Conservation (phyloP, 2,797 vertebrate species). For the Diceros bicornis region DNA sequence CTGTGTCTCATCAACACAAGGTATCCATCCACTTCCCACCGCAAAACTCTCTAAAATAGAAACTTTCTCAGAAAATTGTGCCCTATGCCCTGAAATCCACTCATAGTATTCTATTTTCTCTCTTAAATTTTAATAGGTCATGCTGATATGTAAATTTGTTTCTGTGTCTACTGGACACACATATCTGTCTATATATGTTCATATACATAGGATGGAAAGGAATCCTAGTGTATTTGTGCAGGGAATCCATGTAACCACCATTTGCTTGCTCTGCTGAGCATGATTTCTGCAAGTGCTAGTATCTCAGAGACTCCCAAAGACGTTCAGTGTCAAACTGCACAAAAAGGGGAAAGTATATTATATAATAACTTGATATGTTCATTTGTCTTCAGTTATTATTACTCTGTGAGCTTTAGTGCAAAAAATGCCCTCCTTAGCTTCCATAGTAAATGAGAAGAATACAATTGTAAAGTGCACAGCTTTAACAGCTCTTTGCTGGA, state of each 20-base stretch:
- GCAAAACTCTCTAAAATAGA: not conserved
- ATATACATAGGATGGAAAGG: not conserved
- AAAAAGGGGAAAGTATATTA: slow-evolving; percentile 53
- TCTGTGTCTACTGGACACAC: not conserved
- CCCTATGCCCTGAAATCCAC: not conserved
- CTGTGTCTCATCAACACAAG: not conserved
- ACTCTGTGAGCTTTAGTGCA: slow-evolving; percentile 60
- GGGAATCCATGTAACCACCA: not conserved
- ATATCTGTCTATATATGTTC: not conserved
- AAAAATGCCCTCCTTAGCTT: not conserved
- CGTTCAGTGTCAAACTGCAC: not conserved
- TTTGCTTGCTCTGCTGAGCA: not conserved
- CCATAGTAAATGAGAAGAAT: slow-evolving; percentile 78
- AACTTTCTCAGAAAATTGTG: not conserved
- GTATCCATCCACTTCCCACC: not conserved
- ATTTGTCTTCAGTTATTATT: slow-evolving; percentile 79
- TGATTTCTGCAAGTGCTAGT: not conserved
- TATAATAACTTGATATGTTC: slow-evolving; percentile 65
- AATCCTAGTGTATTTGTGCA: not conserved
- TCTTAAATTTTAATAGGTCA: not conserved
- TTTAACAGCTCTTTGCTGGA: slow-evolving; percentile 82
- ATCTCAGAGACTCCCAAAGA: not conserved
- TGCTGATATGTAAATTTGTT: not conserved
- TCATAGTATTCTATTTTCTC: not conserved
- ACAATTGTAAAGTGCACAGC: slow-evolving; percentile 84